phyloP scores from a whole-genome alignment of 1,140 invertebrate genomes.

The Hyposmocoma kahamanoa region DNA sequence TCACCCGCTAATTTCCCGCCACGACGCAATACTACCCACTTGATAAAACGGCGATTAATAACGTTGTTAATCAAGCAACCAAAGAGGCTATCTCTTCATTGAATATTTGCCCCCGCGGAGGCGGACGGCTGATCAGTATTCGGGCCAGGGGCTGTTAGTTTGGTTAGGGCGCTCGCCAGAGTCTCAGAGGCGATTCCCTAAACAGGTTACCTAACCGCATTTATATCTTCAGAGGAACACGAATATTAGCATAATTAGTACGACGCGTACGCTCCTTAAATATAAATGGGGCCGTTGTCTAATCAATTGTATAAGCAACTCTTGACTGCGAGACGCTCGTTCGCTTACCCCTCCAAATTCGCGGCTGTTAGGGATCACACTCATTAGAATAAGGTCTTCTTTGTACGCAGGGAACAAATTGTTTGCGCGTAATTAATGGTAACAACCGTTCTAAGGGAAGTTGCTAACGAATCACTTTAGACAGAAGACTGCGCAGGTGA shows the following conservation, averaged over 20 bases:
- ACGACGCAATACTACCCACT: background rate
- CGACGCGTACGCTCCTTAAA: slow-evolving; percentile 30
- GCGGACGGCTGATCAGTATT: slow-evolving; percentile 41
- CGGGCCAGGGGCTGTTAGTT: slow-evolving; percentile 44
- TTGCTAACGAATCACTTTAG: too few relatives aligned
- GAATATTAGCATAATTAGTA: slow-evolving; percentile 60
- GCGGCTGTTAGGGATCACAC: too few relatives aligned
- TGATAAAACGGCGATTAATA: background rate
- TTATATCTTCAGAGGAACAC: slow-evolving; percentile 49
- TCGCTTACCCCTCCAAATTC: too few relatives aligned
- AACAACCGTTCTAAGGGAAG: too few relatives aligned
- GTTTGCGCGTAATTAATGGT: too few relatives aligned
- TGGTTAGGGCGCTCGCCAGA: slow-evolving; percentile 46
- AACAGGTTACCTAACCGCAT: slow-evolving; percentile 50
- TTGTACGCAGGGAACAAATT: too few relatives aligned
- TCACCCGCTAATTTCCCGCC: too few relatives aligned
- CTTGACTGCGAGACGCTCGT: slow-evolving; percentile 6
- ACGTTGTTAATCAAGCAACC: slow-evolving; percentile 31
- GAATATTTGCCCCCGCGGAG: slow-evolving; percentile 32
- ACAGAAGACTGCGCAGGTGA: too few relatives aligned
- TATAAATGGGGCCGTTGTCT: slow-evolving; percentile 17
- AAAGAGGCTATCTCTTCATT: slow-evolving; percentile 41
- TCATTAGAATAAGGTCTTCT: too few relatives aligned
- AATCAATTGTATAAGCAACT: slow-evolving; percentile 19
- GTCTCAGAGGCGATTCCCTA: slow-evolving; percentile 45